Evolutionary conservation across 2,888 invertebrate species (phyloP).

Genomic region (Dioctria linearis): DNA sequence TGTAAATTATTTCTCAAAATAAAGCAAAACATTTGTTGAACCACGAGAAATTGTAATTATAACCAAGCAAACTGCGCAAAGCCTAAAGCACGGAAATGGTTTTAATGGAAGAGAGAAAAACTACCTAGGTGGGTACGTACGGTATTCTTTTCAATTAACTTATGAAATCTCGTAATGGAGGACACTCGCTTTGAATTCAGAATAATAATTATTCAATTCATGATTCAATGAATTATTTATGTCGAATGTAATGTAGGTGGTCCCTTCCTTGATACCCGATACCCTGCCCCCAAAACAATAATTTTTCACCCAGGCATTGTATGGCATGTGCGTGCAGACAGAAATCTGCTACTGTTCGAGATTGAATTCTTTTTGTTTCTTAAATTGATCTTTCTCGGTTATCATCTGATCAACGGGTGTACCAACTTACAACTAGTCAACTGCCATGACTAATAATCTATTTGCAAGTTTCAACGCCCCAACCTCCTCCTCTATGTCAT

Average conservation of each 20-base stretch:
- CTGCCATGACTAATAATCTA: slow-evolving; percentile 48
- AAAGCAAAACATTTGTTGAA: too few relatives aligned
- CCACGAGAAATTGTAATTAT: too few relatives aligned
- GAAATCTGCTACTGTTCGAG: slow-evolving; percentile 56
- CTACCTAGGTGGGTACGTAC: too few relatives aligned
- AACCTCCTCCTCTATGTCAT: slow-evolving; percentile 47
- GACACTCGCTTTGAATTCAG: background rate
- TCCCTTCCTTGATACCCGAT: slow-evolving; percentile 48
- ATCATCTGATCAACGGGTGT: slow-evolving; percentile 36
- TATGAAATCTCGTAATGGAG: background rate
- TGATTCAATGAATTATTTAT: slow-evolving; percentile 45
- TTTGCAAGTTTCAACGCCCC: slow-evolving; percentile 53
- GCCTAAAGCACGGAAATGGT: too few relatives aligned
- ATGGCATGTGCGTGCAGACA: slow-evolving; percentile 57
- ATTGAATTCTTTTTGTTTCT: slow-evolving; percentile 55
- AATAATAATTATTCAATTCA: slow-evolving; percentile 10
- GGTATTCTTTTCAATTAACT: background rate
- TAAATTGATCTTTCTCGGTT: slow-evolving; percentile 43
- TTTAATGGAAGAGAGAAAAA: too few relatives aligned
- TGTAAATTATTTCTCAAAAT: too few relatives aligned
- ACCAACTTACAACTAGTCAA: slow-evolving; percentile 38
- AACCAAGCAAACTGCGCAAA: too few relatives aligned
- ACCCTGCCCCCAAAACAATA: slow-evolving; percentile 41
- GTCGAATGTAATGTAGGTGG: slow-evolving; percentile 45
- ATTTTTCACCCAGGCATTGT: slow-evolving; percentile 47